Base-by-base conservation (phyloP, 2,113 vertebrate species). In the Megalops atlanticus region DNA sequence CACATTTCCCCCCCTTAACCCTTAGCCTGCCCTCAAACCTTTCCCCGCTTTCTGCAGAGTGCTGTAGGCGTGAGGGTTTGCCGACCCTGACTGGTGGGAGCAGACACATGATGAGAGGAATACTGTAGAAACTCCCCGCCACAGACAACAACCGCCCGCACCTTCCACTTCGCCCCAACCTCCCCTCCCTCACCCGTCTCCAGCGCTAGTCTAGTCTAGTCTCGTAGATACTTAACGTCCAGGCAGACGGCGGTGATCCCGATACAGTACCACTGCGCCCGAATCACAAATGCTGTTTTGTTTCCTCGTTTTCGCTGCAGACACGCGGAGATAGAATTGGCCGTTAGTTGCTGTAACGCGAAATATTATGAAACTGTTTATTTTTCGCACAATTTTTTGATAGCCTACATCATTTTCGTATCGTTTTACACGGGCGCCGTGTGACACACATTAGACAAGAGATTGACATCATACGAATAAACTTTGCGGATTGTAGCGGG, bases 1-100 rank as follows among this genome's bases (percentile, higher is more conserved):
- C 15, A 71, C 58, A 24, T 71, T 71, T 58, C 36, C 11, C 69
- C 35, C 69, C 33, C 11, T 71, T 71, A 38, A 36, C 33, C 69
- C 35, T 45, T 0, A 47, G 7, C 12, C n/a, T 58, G 8, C 21
- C 33, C 76, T 5, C 47, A 71, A 18, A 31, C 74, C 21, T 8
- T 58, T 41, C n/a, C 41, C 52, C 18, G 36, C 24, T 80, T 41
- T 41, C 31, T 10, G 14, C 24, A 24, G 14, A 36, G 31, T 21
- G 18, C 52, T n/a, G 76, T 1, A 36, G 47, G 58, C 49, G 58
- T 14, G 18, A 27, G 24, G 39, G 33, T 18, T 72, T 47, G 47
- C 54, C 72, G 52, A 80, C 79, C 70, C 74, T 80, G 45, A 80
- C 70, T 74, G 47, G 31, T 70, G 27, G 47, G 31, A 80, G 54